Conservation (phyloP, 2,113 vertebrate genomes). For the Alces alces region DNA sequence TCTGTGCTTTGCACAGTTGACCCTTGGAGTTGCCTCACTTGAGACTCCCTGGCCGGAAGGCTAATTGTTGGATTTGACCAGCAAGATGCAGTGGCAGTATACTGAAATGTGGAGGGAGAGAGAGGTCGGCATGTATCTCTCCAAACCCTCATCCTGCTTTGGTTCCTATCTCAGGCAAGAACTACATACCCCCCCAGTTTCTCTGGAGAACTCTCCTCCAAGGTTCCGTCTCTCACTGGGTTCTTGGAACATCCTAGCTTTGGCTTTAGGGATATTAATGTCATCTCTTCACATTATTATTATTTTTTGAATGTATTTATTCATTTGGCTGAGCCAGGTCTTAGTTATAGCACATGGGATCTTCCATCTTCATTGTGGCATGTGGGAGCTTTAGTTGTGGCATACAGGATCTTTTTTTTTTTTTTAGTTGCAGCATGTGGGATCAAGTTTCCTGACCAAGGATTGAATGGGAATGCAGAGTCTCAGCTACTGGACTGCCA, state of each 20-base stretch:
- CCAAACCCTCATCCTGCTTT: background rate
- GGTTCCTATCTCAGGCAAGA: background rate
- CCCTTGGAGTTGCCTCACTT: background rate
- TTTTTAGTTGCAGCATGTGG: background rate
- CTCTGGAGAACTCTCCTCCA: background rate
- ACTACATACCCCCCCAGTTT: background rate
- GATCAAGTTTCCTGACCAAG: background rate
- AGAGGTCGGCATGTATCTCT: background rate
- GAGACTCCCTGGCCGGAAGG: background rate
- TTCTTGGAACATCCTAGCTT: background rate
- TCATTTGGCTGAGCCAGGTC: background rate
- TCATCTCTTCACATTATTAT: background rate
- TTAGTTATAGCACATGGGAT: background rate
- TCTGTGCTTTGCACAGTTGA: background rate
- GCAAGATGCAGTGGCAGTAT: background rate
- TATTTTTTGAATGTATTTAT: background rate
- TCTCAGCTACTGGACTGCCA: background rate
- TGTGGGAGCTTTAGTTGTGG: background rate
- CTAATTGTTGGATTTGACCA: background rate
- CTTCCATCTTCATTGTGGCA: background rate
- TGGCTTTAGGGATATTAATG: background rate
- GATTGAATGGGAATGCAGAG: background rate
- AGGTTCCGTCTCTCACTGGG: background rate
- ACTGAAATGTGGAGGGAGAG: background rate
- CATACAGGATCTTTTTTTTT: background rate